phyloP scores from a whole-genome alignment of 2,797 vertebrate species.

The Neosalanx taihuensis region DNA sequence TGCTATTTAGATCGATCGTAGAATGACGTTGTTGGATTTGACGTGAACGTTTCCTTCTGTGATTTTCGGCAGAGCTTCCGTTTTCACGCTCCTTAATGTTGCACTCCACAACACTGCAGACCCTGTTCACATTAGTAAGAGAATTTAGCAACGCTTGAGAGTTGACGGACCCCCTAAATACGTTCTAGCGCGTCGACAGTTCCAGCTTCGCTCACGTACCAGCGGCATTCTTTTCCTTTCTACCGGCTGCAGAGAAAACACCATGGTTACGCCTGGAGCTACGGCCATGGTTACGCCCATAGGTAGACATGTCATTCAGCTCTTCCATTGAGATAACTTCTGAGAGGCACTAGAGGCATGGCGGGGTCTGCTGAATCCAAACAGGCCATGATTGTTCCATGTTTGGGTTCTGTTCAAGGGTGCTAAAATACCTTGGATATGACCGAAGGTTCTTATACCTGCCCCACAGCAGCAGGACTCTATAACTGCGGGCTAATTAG shows the following conservation, averaged over 20 bases:
- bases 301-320: no score
- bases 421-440: constrained; percentile 8
- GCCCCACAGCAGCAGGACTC: constrained; percentile 32
- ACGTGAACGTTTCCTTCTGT: constrained; percentile 29
- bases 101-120: no score
- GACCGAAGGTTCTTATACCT: constrained; percentile 33
- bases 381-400: neutral
- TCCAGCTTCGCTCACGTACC: no score
- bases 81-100: no score
- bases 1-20: constrained; percentile 68
- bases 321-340: neutral
- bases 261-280: no score
- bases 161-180: no score
- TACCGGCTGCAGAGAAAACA: no score
- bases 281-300: no score
- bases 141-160: no score
- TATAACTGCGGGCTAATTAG: constrained; percentile 59
- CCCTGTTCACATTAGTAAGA: no score
- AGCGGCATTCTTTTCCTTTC: no score
- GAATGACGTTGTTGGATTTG: constrained; percentile 53
- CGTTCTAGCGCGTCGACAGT: no score
- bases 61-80: constrained; percentile 9
- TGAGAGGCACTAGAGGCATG: neutral
- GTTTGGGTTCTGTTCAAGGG: constrained; percentile 10
- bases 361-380: neutral